Evolutionary conservation across 2,888 invertebrate genomes (phyloP).

Genomic region (Proisotoma minuta): DNA sequence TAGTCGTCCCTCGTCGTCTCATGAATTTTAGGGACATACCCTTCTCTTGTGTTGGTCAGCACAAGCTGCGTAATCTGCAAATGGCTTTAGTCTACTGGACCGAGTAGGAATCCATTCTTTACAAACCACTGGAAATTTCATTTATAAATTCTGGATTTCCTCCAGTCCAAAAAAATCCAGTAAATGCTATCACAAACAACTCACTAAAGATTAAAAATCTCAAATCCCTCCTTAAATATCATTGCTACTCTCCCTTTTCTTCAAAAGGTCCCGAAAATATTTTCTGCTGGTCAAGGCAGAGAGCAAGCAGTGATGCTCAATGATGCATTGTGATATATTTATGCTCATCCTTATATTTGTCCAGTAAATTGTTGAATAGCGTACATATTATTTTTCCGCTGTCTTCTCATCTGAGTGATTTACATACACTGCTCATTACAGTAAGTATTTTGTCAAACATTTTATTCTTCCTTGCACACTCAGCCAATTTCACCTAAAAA

Average conservation of each 20-base stretch:
- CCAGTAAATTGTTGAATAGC: too few species aligned
- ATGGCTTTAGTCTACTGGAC: background rate
- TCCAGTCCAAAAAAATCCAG: background rate
- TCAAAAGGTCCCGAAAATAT: too few species aligned
- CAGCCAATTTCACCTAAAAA: background rate
- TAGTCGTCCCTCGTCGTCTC: too few species aligned
- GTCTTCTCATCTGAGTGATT: too few species aligned
- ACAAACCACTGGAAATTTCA: background rate
- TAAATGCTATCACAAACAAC: constrained; percentile 15
- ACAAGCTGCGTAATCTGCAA: background rate
- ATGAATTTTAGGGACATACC: too few species aligned
- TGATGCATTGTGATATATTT: constrained; percentile 5
- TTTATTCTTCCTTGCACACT: background rate
- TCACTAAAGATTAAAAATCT: constrained; percentile 15
- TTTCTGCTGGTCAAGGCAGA: too few species aligned
- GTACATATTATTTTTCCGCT: too few species aligned
- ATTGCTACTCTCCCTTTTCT: too few species aligned
- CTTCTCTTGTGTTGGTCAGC: constrained; percentile 3
- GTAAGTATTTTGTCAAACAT: background rate
- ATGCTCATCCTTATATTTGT: too few species aligned
- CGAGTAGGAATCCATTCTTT: too few species aligned
- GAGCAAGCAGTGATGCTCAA: too few species aligned
- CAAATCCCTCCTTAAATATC: constrained; percentile 1
- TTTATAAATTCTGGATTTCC: constrained; percentile 1
- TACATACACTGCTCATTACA: too few species aligned